A percentile compares a stretch with the other conserved stretches of the same genome.
phyloP scores from a whole-genome alignment of 2,797 vertebrate species.

The Nyctibius grandis region DNA sequence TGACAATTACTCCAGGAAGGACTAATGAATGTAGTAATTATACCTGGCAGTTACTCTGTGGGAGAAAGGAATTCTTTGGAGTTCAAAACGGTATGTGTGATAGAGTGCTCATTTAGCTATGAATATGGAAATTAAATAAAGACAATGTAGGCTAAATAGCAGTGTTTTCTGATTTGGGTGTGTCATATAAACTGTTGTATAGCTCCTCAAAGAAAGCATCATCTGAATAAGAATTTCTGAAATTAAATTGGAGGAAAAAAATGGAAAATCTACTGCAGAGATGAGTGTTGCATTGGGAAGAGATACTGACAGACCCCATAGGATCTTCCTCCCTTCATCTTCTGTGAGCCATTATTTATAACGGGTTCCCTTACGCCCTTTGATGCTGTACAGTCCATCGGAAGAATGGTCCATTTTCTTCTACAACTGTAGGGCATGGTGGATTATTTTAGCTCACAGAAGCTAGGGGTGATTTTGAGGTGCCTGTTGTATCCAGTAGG shows the following conservation, averaged over 20 bases:
- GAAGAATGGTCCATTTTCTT: not conserved
- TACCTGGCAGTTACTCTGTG: not conserved
- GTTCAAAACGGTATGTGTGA: not conserved
- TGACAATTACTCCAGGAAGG: slow-evolving; percentile 46
- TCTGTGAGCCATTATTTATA: not conserved
- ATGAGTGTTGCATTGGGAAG: not conserved
- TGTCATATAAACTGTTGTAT: not conserved
- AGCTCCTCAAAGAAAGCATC: not conserved
- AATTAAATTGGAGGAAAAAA: not conserved
- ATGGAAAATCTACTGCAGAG: not conserved
- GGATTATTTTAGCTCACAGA: not conserved
- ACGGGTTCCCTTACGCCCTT: not conserved
- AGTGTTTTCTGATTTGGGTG: not conserved
- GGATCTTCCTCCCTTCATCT: not conserved
- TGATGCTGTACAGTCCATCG: not conserved
- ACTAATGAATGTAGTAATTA: slow-evolving; percentile 46
- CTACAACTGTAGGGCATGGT: too few relatives aligned
- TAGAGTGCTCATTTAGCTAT: not conserved
- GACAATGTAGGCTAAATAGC: not conserved
- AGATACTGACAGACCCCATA: not conserved
- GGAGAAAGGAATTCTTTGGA: not conserved
- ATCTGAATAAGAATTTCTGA: not conserved
- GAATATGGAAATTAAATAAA: not conserved
- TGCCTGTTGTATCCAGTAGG: not conserved
- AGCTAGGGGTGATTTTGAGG: not conserved